phyloP scores from a whole-genome alignment of 2,888 invertebrate species.

The Myopa testacea region DNA sequence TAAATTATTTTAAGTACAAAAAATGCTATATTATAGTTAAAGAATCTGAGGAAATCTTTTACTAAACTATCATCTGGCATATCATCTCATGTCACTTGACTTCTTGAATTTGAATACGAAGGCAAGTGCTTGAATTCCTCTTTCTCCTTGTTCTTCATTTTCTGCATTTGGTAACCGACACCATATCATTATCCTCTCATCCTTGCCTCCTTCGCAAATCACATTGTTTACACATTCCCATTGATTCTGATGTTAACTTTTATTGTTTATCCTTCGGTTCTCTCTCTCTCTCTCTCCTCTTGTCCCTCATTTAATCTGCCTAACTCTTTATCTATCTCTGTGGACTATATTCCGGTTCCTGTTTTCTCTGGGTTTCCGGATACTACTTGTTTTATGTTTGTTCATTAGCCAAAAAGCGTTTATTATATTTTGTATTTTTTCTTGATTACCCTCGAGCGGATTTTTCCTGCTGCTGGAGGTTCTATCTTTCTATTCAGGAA shows the following conservation, averaged over 20 bases:
- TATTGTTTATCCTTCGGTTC: constrained; percentile 19
- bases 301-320: not conserved
- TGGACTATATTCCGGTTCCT: constrained; percentile 15
- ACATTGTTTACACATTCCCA: too few relatives aligned
- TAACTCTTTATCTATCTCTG: not conserved
- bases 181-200: too few relatives aligned
- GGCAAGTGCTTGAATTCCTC: not conserved
- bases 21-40: too few relatives aligned
- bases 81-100: too few relatives aligned
- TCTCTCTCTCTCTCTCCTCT: not conserved
- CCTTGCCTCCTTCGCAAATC: not conserved
- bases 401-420: constrained; percentile 35
- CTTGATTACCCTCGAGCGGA: not conserved
- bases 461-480: not conserved
- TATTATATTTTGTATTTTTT: constrained; percentile 2
- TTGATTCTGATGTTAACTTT: constrained; percentile 6
- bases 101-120: too few relatives aligned
- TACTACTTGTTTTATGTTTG: constrained; percentile 28
- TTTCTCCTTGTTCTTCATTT: not conserved
- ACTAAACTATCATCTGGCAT: too few relatives aligned
- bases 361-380: constrained; percentile 14
- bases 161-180: too few relatives aligned
- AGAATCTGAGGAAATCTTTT: too few relatives aligned
- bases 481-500: not conserved
- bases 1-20: too few relatives aligned